Evolutionary conservation across 1,140 invertebrate genomes (phyloP).

Genomic region (Caenorhabditis latens): DNA sequence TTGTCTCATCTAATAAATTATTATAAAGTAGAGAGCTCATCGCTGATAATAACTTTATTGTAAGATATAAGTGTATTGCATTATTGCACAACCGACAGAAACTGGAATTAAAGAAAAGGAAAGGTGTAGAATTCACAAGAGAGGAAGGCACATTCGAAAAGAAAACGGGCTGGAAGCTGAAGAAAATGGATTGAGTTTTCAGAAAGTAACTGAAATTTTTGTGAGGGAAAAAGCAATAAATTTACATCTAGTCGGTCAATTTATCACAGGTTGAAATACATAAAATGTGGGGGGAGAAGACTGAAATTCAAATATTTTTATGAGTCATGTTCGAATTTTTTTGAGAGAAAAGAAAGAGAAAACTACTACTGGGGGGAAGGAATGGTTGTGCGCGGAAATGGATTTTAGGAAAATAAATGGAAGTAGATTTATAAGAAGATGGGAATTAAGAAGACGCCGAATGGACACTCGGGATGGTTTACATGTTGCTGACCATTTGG

Average conservation of each 20-base stretch:
- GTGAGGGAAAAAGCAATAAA: background rate
- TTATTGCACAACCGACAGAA: conserved; percentile 49
- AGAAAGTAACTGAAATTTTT: background rate
- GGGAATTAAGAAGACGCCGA: background rate
- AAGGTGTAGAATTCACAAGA: background rate
- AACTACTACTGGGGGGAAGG: background rate
- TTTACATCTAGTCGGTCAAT: conserved; percentile 13
- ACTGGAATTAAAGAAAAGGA: background rate
- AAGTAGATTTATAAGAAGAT: background rate
- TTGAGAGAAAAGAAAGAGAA: background rate
- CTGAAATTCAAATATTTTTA: background rate
- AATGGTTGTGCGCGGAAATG: conserved; percentile 40
- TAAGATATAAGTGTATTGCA: background rate
- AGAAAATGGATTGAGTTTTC: background rate
- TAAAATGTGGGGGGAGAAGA: background rate
- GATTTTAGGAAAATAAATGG: conserved; percentile 43
- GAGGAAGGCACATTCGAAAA: conserved; percentile 18
- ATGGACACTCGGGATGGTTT: background rate
- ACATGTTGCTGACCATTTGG: conserved; percentile 69
- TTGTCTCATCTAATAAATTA: background rate
- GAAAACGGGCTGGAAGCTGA: background rate
- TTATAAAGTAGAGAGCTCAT: background rate
- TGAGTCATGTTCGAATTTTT: conserved; percentile 17
- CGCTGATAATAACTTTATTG: conserved; percentile 6
- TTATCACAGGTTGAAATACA: conserved; percentile 44